A percentile compares a stretch with the other conserved stretches of the same genome.
Evolutionary conservation across 2,888 invertebrate species (phyloP).

Genomic region (Nomada fucata): DNA sequence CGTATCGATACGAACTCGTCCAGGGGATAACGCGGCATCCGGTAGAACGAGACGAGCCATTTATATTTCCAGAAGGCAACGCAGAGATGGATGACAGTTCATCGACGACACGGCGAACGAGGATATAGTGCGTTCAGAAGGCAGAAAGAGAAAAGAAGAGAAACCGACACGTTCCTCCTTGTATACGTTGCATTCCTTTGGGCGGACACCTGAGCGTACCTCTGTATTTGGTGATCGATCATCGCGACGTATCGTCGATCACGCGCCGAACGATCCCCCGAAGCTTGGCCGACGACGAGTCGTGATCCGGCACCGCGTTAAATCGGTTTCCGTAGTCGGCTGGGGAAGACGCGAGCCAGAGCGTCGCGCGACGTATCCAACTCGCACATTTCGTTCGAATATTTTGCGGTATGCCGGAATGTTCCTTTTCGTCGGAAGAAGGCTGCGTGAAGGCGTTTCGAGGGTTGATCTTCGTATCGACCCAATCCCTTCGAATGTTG

Average conservation of each 20-base stretch:
- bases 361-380: conserved; percentile 9
- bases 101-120: conserved; percentile 32
- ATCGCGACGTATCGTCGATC: conserved; percentile 71
- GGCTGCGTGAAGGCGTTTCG: too few relatives aligned
- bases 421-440: background rate
- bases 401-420: background rate
- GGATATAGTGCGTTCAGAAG: conserved; percentile 21
- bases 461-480: too few relatives aligned
- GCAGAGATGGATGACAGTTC: conserved; percentile 57
- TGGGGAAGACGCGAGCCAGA: conserved; percentile 18
- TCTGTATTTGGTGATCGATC: conserved; percentile 69
- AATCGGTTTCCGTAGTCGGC: conserved; percentile 29
- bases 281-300: conserved; percentile 12
- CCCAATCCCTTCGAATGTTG: too few relatives aligned
- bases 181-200: conserved; percentile 48
- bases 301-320: conserved; percentile 34
- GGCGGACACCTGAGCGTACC: conserved; percentile 55
- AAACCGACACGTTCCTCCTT: conserved; percentile 13
- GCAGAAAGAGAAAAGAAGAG: conserved; percentile 27
- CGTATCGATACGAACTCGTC: conserved; percentile 23
- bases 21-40: conserved; percentile 35
- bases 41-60: conserved; percentile 42
- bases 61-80: conserved; percentile 52
- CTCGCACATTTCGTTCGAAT: background rate
- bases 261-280: conserved; percentile 47